phyloP scores from a whole-genome alignment of 2,113 vertebrate genomes.

The Theropithecus gelada region DNA sequence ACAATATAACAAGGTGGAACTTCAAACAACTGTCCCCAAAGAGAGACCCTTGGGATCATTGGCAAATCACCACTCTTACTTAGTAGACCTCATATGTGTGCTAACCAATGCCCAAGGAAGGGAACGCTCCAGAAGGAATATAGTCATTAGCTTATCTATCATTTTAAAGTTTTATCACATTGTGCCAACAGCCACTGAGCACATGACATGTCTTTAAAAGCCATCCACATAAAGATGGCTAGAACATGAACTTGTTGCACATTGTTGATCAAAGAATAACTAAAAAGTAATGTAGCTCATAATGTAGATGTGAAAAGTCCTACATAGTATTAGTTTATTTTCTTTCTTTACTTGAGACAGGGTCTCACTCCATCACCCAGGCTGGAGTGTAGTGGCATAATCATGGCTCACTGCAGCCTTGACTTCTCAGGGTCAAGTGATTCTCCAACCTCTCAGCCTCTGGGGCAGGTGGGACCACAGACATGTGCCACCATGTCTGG shows the following conservation, averaged over 20 bases:
- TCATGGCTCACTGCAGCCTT: no score
- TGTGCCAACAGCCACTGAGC: not conserved
- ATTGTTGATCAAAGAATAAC: not conserved
- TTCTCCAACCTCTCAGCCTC: no score
- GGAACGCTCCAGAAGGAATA: not conserved
- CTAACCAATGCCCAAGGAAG: not conserved
- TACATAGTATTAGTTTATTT: not conserved
- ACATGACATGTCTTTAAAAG: not conserved
- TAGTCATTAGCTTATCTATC: not conserved
- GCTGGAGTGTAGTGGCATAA: no score
- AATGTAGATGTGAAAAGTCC: no score
- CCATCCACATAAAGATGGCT: not conserved
- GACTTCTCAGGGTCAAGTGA: no score
- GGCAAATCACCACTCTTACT: not conserved
- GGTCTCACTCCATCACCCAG: no score
- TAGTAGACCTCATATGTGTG: accelerated
- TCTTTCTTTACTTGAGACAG: not conserved
- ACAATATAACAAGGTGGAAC: not conserved
- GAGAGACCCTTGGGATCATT: not conserved
- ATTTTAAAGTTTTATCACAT: not conserved
- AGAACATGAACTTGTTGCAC: not conserved
- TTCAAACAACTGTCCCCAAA: not conserved
- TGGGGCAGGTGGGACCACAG: no score
- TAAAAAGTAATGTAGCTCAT: not conserved
- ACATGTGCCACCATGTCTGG: no score